Evolutionary conservation across 2,888 invertebrate species (phyloP).

Genomic region (Caenorhabditis japonica): DNA sequence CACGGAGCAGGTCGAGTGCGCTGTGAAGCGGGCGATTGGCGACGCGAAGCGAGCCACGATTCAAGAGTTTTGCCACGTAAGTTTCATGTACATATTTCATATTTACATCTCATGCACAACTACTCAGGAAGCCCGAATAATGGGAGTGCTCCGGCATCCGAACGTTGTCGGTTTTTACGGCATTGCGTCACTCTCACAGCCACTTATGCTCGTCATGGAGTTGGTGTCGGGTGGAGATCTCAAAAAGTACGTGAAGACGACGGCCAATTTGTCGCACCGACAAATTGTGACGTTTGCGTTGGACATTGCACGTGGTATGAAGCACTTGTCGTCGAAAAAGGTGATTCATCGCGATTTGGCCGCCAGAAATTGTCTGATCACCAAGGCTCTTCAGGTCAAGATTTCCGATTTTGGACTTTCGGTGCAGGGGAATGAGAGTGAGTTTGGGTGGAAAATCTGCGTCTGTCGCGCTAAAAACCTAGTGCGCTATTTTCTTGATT

Average conservation of each 20-base stretch:
- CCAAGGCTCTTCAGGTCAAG: conserved; percentile 8
- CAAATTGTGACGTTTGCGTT: conserved; percentile 21
- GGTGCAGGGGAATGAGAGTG: neutral
- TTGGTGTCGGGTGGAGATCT: conserved; percentile 20
- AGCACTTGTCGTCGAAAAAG: neutral
- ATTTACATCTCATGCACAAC: too few relatives aligned
- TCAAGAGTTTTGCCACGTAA: conserved; percentile 18
- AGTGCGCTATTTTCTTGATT: too few relatives aligned
- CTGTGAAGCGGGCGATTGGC: conserved; percentile 2
- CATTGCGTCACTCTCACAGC: conserved; percentile 18
- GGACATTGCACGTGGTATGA: conserved; percentile 22
- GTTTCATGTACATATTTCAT: too few relatives aligned
- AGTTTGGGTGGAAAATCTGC: too few relatives aligned
- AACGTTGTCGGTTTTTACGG: conserved; percentile 28
- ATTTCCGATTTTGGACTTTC: conserved; percentile 34
- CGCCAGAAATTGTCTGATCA: conserved; percentile 20
- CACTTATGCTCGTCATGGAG: conserved; percentile 26
- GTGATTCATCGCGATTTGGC: conserved; percentile 36
- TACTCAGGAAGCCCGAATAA: conserved; percentile 12
- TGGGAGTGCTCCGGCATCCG: conserved; percentile 8
- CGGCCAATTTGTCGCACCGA: conserved; percentile 1
- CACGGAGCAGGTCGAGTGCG: conserved; percentile 3
- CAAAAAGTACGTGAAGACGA: conserved; percentile 11
- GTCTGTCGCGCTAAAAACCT: too few relatives aligned
- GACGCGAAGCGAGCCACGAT: conserved; percentile 13